These are phyloP conservation scores for Gavialis gangeticus DNA, from an alignment of 2,113 vertebrate genomes.

Conservation along the genomic window DNA sequence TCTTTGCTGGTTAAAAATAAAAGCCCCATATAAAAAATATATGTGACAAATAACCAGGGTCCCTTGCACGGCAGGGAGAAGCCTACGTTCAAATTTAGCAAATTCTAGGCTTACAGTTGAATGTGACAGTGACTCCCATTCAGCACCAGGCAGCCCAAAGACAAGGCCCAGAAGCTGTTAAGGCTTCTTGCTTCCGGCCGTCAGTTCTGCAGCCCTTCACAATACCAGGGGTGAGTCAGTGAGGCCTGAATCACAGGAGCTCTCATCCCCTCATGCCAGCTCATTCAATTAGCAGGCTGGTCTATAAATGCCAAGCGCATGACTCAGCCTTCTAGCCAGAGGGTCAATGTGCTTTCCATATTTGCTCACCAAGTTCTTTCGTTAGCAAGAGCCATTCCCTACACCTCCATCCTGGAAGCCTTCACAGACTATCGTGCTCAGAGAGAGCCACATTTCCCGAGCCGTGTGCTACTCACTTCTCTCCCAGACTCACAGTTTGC, in stretches of 20 bases:
- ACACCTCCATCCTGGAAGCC: too few species aligned
- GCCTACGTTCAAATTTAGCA: background rate
- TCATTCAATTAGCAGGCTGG: fast-evolving
- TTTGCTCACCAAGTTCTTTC: background rate
- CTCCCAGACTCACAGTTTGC: background rate
- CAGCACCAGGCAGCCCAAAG: background rate
- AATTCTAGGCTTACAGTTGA: background rate
- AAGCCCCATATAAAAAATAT: background rate
- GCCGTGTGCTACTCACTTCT: background rate
- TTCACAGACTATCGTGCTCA: too few species aligned
- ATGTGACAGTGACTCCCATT: background rate
- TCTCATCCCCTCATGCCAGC: fast-evolving
- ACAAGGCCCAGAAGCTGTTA: background rate
- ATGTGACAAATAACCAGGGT: background rate
- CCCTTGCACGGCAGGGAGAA: background rate
- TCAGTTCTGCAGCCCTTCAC: background rate
- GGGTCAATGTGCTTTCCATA: background rate
- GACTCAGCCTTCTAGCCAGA: background rate
- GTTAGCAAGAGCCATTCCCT: too few species aligned
- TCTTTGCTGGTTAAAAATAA: background rate
- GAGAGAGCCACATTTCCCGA: background rate
- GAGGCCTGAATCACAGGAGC: background rate
- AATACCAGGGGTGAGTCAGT: background rate
- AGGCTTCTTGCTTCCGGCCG: fast-evolving
- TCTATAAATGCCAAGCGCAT: background rate